A percentile compares a stretch with the other conserved stretches of the same genome.
phyloP scores from a whole-genome alignment of 2,888 invertebrate species.

The Carterocephalus palaemon region DNA sequence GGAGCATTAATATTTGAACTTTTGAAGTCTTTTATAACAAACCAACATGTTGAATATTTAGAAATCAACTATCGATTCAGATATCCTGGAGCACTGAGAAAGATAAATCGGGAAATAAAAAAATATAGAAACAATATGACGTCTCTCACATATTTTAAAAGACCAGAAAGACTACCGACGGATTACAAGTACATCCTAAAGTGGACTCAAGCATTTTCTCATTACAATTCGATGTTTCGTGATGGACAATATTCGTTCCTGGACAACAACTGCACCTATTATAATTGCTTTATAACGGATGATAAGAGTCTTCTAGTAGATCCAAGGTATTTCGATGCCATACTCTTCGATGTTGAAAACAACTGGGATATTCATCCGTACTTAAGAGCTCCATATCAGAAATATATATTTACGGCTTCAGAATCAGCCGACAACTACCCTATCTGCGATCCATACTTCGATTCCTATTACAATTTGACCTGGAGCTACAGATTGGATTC shows the following conservation, averaged over 20 bases:
- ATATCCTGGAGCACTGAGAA: constrained; percentile 35
- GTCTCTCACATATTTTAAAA: constrained; percentile 35
- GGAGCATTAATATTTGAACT: constrained; percentile 42
- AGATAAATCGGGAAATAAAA: constrained; percentile 37
- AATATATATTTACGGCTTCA: constrained; percentile 66
- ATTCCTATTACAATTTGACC: constrained; percentile 56
- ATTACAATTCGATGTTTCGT: constrained; percentile 35
- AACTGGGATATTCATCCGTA: constrained; percentile 47
- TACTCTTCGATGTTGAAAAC: constrained; percentile 73
- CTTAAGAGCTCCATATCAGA: constrained; percentile 57
- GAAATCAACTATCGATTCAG: constrained; percentile 46
- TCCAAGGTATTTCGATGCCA: constrained; percentile 62
- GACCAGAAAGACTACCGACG: constrained; percentile 43
- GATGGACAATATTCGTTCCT: constrained; percentile 51
- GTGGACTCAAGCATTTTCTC: constrained; percentile 45
- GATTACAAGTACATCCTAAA: constrained; percentile 58
- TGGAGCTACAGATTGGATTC: constrained; percentile 64
- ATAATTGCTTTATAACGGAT: constrained; percentile 66
- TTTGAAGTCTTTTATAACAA: constrained; percentile 36
- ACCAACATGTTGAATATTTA: constrained; percentile 36
- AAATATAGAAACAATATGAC: constrained; percentile 36
- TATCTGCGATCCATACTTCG: constrained; percentile 43
- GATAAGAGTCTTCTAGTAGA: constrained; percentile 49
- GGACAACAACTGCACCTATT: constrained; percentile 50
- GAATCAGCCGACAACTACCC: constrained; percentile 52